Percentiles rank a stretch among this genome's conserved stretches.
phyloP scores from a whole-genome alignment of 2,113 vertebrate genomes.

The Corythoichthys intestinalis region DNA sequence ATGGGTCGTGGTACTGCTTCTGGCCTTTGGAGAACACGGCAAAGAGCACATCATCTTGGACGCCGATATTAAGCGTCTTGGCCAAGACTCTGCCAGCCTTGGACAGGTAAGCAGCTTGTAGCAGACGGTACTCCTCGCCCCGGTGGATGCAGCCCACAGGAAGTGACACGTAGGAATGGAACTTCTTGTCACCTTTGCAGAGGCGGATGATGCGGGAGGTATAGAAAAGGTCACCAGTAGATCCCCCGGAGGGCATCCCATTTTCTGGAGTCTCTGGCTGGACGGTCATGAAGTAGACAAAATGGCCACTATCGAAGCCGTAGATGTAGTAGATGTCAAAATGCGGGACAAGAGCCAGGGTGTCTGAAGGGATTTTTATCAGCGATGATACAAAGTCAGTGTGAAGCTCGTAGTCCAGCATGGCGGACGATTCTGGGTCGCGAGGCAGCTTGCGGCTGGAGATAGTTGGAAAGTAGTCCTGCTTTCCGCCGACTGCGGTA shows the following conservation, averaged over 20 bases:
- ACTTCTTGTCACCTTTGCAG: constrained; percentile 94
- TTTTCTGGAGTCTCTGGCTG: constrained; percentile 90
- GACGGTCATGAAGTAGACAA: constrained; percentile 92
- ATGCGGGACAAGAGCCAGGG: constrained; percentile 85
- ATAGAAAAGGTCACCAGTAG: constrained; percentile 86
- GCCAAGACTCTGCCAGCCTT: constrained; percentile 83
- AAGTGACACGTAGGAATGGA: constrained; percentile 94
- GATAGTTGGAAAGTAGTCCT: constrained; percentile 96
- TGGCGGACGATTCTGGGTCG: constrained; percentile 88
- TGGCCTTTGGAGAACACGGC: constrained; percentile 95
- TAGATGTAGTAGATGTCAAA: constrained; percentile 96
- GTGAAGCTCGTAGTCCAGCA: constrained; percentile 95
- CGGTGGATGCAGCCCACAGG: constrained; percentile 85
- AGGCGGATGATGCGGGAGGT: constrained; percentile 91
- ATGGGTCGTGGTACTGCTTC: constrained; percentile 88
- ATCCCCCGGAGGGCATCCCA: constrained; percentile 72
- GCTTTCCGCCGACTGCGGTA: constrained; percentile 89
- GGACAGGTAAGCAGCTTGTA: constrained; percentile 88
- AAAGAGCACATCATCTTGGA: constrained; percentile 88
- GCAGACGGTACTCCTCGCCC: constrained; percentile 87
- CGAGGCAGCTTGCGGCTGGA: constrained; percentile 92
- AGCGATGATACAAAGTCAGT: constrained; percentile 96
- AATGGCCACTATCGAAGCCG: constrained; percentile 86
- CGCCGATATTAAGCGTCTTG: constrained; percentile 80
- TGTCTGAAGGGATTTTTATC: constrained; percentile 95